Percentiles rank a stretch among this genome's conserved stretches.
phyloP scores from a whole-genome alignment of 2,888 invertebrate genomes.

The Taphrorychus bicolor region DNA sequence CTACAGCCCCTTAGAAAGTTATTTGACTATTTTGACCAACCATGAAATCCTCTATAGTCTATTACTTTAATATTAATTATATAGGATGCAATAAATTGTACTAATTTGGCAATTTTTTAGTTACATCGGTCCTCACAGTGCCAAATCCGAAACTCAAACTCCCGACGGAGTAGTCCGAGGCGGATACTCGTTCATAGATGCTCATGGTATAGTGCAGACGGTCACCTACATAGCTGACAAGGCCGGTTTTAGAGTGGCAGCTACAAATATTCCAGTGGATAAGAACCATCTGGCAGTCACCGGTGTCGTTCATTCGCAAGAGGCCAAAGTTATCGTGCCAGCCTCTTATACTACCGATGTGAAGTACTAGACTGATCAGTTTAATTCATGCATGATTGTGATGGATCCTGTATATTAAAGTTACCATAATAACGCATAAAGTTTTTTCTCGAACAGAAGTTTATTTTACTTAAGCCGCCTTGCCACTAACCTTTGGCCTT shows the following conservation, averaged over 20 bases:
- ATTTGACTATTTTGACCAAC: no score
- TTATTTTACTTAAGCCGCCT: no score
- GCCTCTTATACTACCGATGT: slow-evolving; percentile 43
- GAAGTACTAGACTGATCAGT: slow-evolving; percentile 39
- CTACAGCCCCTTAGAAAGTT: no score
- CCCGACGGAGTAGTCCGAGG: slow-evolving; percentile 70
- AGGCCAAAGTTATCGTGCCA: slow-evolving; percentile 31
- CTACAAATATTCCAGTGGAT: slow-evolving; percentile 66
- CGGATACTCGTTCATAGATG: slow-evolving; percentile 74
- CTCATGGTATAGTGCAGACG: slow-evolving; percentile 69
- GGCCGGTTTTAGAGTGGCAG: slow-evolving; percentile 70
- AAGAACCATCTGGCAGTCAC: slow-evolving; percentile 36
- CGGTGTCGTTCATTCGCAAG: slow-evolving; percentile 19
- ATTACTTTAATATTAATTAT: no score
- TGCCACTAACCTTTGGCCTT: no score
- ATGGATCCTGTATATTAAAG: no score
- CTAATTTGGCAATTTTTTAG: no score
- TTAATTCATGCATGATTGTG: neutral
- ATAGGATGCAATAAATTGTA: no score
- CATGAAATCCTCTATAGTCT: no score
- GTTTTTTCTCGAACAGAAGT: no score
- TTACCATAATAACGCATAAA: no score
- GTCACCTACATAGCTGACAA: slow-evolving; percentile 70
- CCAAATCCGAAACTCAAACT: slow-evolving; percentile 68
- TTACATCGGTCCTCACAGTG: slow-evolving; percentile 64